phyloP scores from a whole-genome alignment of 2,888 invertebrate genomes.

The Drosophila parthenogenetica region DNA sequence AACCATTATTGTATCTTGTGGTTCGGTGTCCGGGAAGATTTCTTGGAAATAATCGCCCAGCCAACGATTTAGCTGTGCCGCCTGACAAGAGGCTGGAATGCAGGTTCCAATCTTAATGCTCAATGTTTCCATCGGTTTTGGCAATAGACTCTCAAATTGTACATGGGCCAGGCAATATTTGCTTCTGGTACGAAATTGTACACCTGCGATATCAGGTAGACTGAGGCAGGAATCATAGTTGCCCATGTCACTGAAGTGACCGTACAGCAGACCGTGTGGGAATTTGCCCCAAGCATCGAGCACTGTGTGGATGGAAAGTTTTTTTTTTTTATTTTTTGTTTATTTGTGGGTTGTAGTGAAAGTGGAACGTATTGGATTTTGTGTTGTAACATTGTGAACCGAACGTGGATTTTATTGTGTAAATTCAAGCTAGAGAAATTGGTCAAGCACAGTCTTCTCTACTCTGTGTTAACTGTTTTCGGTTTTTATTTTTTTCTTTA shows the following conservation, averaged over 20 bases:
- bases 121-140: background rate
- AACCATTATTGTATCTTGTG: constrained; percentile 31
- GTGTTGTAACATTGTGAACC: background rate
- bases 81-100: constrained; percentile 43
- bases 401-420: no score
- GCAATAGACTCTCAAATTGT: constrained; percentile 29
- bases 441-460: no score
- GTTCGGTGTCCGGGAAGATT: constrained; percentile 27
- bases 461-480: no score
- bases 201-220: background rate
- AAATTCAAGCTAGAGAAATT: no score
- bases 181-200: background rate
- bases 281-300: constrained; percentile 85
- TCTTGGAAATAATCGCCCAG: constrained; percentile 33
- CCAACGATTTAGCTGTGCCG: constrained; percentile 45
- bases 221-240: constrained; percentile 84
- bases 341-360: background rate
- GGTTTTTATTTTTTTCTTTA: no score
- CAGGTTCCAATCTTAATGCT: constrained; percentile 51
- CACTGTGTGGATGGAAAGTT: constrained; percentile 71
- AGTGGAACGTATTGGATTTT: background rate
- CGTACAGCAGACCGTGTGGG: constrained; percentile 83
- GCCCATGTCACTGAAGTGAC: constrained; percentile 83
- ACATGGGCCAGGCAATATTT: constrained; percentile 65
- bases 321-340: no score